Evolutionary conservation across 2,113 vertebrate species (phyloP).

Genomic region (human): DNA sequence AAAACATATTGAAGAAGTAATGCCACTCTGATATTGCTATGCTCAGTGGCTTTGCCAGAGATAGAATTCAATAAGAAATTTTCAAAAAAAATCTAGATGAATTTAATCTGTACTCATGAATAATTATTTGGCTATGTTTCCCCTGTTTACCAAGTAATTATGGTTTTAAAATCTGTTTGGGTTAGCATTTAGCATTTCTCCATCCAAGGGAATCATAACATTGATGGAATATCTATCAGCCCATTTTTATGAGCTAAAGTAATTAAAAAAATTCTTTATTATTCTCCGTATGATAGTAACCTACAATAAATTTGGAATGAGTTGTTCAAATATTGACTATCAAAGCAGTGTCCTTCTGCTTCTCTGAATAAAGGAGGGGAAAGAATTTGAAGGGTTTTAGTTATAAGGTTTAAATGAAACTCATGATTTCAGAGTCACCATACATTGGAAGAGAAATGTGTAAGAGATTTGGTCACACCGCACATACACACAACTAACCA

Average conservation of each 20-base stretch:
- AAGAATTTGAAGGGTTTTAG: conserved; percentile 78
- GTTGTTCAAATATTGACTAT: conserved; percentile 84
- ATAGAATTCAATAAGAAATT: conserved; percentile 57
- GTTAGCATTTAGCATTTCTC: conserved; percentile 85
- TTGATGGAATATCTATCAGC: conserved; percentile 87
- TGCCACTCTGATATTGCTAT: background rate
- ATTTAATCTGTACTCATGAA: conserved; percentile 82
- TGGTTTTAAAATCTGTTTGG: conserved; percentile 87
- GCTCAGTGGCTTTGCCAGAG: conserved; percentile 72
- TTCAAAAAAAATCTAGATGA: conserved; percentile 63
- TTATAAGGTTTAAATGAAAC: conserved; percentile 81
- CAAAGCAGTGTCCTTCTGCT: conserved; percentile 76
- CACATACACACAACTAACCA: conserved; percentile 17
- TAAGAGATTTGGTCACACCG: conserved; percentile 57
- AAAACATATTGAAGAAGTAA: conserved; percentile 36
- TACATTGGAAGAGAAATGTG: conserved; percentile 66
- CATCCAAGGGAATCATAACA: conserved; percentile 86
- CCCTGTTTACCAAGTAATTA: conserved; percentile 88
- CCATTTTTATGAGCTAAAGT: conserved; percentile 84
- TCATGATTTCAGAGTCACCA: conserved; percentile 71
- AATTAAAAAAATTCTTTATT: conserved; percentile 88
- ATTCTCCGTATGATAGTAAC: conserved; percentile 85
- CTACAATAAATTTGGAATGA: conserved; percentile 85
- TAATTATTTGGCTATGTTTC: conserved; percentile 85
- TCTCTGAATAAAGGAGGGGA: conserved; percentile 68